Conservation (phyloP, 2,888 invertebrate species). For the Siphlonurus alternatus region DNA sequence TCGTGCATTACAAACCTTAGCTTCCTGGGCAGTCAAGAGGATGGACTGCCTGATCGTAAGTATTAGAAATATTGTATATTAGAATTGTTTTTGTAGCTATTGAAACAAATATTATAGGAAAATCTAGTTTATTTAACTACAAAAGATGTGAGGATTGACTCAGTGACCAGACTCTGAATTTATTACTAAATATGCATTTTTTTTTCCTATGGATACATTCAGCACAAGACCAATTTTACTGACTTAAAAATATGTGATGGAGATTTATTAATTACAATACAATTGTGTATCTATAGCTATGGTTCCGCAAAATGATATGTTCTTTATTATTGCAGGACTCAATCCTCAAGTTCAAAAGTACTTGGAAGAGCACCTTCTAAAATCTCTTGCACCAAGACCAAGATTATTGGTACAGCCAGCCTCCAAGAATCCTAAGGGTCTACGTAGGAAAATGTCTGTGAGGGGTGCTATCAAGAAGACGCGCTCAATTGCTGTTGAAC, state of each 20-base stretch:
- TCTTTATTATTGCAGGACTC: constrained; percentile 43
- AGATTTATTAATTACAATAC: too few relatives aligned
- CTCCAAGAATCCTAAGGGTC: background rate
- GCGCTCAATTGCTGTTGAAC: constrained; percentile 79
- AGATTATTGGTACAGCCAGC: constrained; percentile 41
- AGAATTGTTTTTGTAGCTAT: too few relatives aligned
- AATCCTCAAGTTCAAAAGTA: constrained; percentile 74
- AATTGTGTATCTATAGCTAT: too few relatives aligned
- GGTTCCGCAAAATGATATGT: too few relatives aligned
- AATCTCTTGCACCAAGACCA: constrained; percentile 56
- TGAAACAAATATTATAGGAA: too few relatives aligned
- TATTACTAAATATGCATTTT: constrained; percentile 1
- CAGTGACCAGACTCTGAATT: too few relatives aligned
- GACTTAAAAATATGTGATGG: too few relatives aligned
- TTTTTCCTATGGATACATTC: too few relatives aligned
- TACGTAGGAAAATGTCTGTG: constrained; percentile 57
- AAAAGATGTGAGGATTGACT: too few relatives aligned
- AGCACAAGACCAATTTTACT: too few relatives aligned
- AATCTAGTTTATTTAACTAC: too few relatives aligned
- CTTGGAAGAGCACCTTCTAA: constrained; percentile 68
- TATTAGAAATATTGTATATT: too few relatives aligned
- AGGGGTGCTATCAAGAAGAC: constrained; percentile 89
- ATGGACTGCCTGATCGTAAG: constrained; percentile 65
- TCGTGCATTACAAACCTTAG: constrained; percentile 95
- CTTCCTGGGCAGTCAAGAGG: constrained; percentile 84